These are phyloP conservation scores for Gymnoscopelus braueri DNA, from an alignment of 2,797 vertebrate species.

Conservation along the genomic window DNA sequence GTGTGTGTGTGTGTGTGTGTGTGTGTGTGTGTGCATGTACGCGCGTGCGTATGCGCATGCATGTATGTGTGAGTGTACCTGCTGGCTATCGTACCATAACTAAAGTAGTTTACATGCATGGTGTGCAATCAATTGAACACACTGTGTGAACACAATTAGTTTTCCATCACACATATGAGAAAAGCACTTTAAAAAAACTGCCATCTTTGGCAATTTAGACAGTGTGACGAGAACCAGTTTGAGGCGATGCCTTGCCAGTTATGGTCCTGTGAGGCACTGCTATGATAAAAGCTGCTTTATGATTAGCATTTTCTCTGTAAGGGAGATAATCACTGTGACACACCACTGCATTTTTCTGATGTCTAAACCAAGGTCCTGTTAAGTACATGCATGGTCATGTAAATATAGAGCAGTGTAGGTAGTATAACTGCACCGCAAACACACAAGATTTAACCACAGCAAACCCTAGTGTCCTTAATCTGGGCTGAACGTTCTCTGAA, in stretches of 20 bases:
- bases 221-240: slow-evolving; percentile 1
- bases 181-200: background rate
- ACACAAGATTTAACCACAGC: too few relatives aligned
- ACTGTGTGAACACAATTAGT: slow-evolving; percentile 8
- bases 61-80: background rate
- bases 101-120: slow-evolving; percentile 11
- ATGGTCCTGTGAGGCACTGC: background rate
- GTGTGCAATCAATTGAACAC: slow-evolving; percentile 26
- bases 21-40: background rate
- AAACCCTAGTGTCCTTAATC: too few relatives aligned
- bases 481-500: too few relatives aligned
- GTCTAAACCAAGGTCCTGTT: too few relatives aligned
- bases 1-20: slow-evolving; percentile 5
- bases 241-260: slow-evolving; percentile 8
- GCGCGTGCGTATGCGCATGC: background rate
- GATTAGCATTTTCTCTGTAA: background rate
- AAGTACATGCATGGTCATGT: too few relatives aligned
- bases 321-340: slow-evolving; percentile 8
- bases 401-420: too few relatives aligned
- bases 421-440: too few relatives aligned
- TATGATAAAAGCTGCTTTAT: background rate
- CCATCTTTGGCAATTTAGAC: slow-evolving; percentile 6
- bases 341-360: too few relatives aligned
- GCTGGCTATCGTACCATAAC: slow-evolving; percentile 18
- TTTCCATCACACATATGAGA: background rate